Evolutionary conservation across 2,113 vertebrate genomes (phyloP), one percentile per base, ranked within the genome.

Genomic region (Otis tarda): DNA sequence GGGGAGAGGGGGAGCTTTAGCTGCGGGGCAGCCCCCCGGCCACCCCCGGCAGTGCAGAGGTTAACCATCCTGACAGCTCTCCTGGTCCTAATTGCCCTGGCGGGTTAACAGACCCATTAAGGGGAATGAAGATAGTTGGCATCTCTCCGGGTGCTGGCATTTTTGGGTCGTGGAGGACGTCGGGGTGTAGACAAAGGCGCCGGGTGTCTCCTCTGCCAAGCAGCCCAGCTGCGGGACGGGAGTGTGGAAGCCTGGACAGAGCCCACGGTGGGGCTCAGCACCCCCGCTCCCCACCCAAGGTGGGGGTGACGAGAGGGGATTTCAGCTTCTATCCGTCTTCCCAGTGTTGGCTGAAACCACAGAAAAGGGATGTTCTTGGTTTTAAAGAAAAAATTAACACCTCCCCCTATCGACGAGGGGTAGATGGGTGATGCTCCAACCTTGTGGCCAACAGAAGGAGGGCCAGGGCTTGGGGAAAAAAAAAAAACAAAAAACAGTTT

Each of bases 61-160:
- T 94, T 96, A 96, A 94, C 86, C 21, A 75, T 86, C 35, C 94
- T 96, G 95, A 55, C 87, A 92, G 55, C 45, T 84, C 91, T 90
- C 85, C 80, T 75, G 87, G 67, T 83, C 74, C 67, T 94, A 95
- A 97, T 98, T 95, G 95, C 56, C 79, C 43, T 63, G 73, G 86
- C 47, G 70, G 67, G 90, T 97, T 97, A 97, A 94, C 93, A 73
- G 94, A 81, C 93, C 95, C 94, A 61, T 97, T 97, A 94, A 89
- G 89, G 88, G 69, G 63, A 76, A 76, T 74, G 84, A 89, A 87
- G 83, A 87, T 8, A 94, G 90, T 97, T 97, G 75, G 88, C 93
- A 97, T 76, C 88, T 95, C 84, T 45, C 25, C 12, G 56, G 61
- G n/a, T 76, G 39, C 92, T 89, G 90, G 76, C 83, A 9, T 80